These are phyloP conservation scores for Drosophila ohnishii DNA, from an alignment of 1,140 invertebrate species.

Conservation along the genomic window DNA sequence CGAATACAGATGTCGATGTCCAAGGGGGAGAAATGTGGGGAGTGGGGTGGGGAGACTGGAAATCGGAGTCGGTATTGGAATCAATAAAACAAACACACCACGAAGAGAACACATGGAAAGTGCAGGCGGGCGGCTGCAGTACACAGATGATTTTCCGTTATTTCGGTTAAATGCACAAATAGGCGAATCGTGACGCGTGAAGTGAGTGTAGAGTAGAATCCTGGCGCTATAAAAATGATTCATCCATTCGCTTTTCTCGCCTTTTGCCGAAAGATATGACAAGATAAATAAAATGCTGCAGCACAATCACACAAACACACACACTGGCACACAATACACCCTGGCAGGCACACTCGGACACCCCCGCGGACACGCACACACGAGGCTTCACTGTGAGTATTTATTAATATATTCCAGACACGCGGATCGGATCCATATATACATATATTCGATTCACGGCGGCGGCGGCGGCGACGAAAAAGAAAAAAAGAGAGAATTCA, in stretches of 20 bases:
- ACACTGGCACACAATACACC: slow-evolving; percentile 2
- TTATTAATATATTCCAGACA: slow-evolving; percentile 73
- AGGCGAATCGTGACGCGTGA: slow-evolving; percentile 49
- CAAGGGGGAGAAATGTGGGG: not conserved
- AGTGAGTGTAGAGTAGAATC: slow-evolving; percentile 30
- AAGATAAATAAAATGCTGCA: slow-evolving; percentile 47
- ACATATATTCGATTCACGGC: slow-evolving; percentile 50
- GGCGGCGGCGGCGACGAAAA: slow-evolving; percentile 17
- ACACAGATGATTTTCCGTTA: slow-evolving; percentile 40
- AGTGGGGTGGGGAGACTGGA: not conserved
- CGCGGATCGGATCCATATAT: slow-evolving; percentile 54
- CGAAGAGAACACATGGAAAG: slow-evolving; percentile 57
- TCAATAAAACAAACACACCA: slow-evolving; percentile 75
- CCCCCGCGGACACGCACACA: slow-evolving; percentile 20
- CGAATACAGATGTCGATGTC: slow-evolving; percentile 27
- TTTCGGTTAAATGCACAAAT: slow-evolving; percentile 70
- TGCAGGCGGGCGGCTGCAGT: slow-evolving; percentile 14
- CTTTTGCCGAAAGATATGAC: slow-evolving; percentile 50
- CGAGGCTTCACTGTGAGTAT: slow-evolving; percentile 50
- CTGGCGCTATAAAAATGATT: slow-evolving; percentile 48
- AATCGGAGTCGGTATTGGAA: slow-evolving; percentile 45
- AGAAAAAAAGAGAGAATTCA: slow-evolving; percentile 9
- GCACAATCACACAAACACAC: slow-evolving; percentile 19
- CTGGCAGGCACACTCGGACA: slow-evolving; percentile 23
- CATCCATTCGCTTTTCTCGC: slow-evolving; percentile 49